Conservation (phyloP, 2,797 vertebrate species). For the Etheostoma perlongum region DNA sequence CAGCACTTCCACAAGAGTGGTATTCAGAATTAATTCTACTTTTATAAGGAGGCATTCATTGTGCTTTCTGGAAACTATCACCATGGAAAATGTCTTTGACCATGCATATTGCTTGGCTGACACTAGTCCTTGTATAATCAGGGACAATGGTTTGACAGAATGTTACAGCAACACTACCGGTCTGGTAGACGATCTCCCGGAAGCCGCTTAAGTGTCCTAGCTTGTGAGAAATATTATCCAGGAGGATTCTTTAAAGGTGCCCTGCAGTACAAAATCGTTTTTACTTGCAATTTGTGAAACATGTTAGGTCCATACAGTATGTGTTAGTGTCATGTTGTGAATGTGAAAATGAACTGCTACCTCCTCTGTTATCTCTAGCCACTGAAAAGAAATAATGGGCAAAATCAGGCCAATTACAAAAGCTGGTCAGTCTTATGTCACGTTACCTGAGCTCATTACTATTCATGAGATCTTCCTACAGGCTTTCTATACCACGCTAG, state of each 20-base stretch:
- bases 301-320: no score
- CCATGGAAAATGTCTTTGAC: conserved; percentile 37
- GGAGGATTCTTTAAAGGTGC: conserved; percentile 45
- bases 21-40: conserved; percentile 35
- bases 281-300: no score
- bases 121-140: conserved; percentile 54
- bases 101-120: conserved; percentile 45
- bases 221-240: conserved; percentile 64
- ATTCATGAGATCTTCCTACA: no score
- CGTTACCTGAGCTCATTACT: no score
- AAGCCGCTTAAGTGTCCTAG: conserved; percentile 62
- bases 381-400: no score
- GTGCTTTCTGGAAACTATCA: conserved; percentile 61
- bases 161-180: conserved; percentile 67
- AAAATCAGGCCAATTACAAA: no score
- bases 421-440: no score
- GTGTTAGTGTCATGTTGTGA: no score
- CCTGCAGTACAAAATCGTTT: no score
- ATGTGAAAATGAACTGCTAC: no score
- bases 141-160: conserved; percentile 59
- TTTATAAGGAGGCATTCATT: conserved; percentile 11
- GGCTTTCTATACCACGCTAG: no score
- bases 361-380: no score
- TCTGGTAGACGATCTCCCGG: conserved; percentile 50
- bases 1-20: conserved; percentile 22